These are phyloP conservation scores for Sinonovacula constricta DNA, from an alignment of 1,140 invertebrate genomes.

Conservation along the genomic window DNA sequence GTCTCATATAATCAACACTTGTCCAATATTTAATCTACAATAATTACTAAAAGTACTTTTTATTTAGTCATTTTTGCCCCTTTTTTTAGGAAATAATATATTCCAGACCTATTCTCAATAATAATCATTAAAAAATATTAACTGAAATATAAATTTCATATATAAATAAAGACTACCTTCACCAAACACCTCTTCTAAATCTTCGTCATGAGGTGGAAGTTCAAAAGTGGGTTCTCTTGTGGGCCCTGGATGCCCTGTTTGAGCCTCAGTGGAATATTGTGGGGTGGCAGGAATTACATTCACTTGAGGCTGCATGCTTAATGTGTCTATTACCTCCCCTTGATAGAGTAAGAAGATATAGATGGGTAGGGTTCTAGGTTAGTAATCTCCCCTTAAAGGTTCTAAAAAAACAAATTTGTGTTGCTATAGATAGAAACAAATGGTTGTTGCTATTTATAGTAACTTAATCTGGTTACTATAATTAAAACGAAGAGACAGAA, in stretches of 20 bases:
- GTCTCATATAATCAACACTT: not conserved
- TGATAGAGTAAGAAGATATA: too few species aligned
- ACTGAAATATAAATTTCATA: too few species aligned
- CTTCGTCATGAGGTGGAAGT: not conserved
- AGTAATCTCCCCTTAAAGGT: too few species aligned
- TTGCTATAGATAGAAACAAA: too few species aligned
- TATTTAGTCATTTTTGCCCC: not conserved
- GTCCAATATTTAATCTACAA: slow-evolving; percentile 8
- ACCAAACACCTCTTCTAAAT: slow-evolving; percentile 8
- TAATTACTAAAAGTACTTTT: not conserved
- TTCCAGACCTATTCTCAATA: not conserved
- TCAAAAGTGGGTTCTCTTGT: slow-evolving; percentile 24
- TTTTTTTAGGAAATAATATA: not conserved
- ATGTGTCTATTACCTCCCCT: not conserved
- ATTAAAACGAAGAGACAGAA: too few species aligned
- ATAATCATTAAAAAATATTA: too few species aligned
- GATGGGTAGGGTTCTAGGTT: too few species aligned
- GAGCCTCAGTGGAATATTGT: slow-evolving; percentile 14
- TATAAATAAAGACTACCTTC: slow-evolving; percentile 16
- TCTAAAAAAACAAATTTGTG: too few species aligned
- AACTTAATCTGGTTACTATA: too few species aligned
- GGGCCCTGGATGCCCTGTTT: slow-evolving; percentile 17
- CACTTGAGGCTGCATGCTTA: slow-evolving; percentile 29
- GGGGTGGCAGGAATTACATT: not conserved
- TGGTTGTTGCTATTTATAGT: too few species aligned